A percentile compares a stretch with the other conserved stretches of the same genome.
Conservation (phyloP, 2,888 invertebrate species). For the Bimastos eiseni region DNA sequence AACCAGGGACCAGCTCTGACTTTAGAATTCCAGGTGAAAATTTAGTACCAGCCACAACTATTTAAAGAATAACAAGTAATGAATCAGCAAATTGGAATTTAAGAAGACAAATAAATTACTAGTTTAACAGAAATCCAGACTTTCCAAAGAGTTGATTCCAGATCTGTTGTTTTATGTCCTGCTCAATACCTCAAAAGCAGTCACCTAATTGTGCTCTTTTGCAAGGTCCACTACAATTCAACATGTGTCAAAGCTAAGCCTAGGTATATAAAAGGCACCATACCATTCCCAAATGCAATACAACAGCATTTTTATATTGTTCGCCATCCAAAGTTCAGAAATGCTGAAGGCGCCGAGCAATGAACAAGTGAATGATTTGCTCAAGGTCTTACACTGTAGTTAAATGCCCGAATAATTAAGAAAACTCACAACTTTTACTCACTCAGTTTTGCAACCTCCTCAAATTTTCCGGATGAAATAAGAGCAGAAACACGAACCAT, state of each 20-base stretch:
- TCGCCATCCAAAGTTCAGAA: no score
- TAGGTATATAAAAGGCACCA: background rate
- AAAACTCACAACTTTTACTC: background rate
- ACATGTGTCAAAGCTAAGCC: background rate
- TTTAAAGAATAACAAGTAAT: background rate
- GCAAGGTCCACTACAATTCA: background rate
- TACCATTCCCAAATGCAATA: background rate
- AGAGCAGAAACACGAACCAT: background rate
- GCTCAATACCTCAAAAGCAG: no score
- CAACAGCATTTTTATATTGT: no score
- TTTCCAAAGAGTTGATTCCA: background rate
- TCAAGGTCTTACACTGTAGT: background rate
- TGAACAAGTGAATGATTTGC: no score
- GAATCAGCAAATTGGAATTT: background rate
- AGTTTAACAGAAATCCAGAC: background rate
- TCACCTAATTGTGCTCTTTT: background rate
- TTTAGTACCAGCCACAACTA: background rate
- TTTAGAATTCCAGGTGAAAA: slow-evolving; percentile 17
- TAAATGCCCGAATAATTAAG: background rate
- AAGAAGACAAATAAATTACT: no score
- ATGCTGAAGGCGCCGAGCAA: no score
- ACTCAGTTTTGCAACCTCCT: slow-evolving; percentile 23
- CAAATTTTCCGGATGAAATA: background rate
- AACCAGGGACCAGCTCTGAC: background rate
- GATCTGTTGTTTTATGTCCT: no score